phyloP scores from a whole-genome alignment of 92 coral and sea anemone species.

The Umimayanthus chanpuru region DNA sequence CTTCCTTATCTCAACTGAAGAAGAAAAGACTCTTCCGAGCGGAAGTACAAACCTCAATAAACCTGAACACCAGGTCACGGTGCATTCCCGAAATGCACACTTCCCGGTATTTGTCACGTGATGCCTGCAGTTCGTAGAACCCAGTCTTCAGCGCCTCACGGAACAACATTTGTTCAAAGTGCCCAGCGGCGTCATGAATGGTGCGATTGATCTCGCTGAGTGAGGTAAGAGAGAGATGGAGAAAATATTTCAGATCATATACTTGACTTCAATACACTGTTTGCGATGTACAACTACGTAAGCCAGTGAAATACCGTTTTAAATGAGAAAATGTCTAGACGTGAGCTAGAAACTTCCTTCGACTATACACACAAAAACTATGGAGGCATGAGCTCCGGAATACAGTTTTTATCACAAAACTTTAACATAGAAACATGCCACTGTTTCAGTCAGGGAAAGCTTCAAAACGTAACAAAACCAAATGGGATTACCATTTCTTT shows the following conservation, averaged over 20 bases:
- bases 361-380: too few relatives aligned
- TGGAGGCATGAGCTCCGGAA: too few relatives aligned
- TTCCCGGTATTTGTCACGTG: slow-evolving; percentile 96
- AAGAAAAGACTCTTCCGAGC: not conserved
- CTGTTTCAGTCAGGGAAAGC: too few relatives aligned
- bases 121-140: slow-evolving; percentile 95
- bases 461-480: too few relatives aligned
- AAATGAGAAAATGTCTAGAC: too few relatives aligned
- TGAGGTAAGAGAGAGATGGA: not conserved
- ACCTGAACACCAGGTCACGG: slow-evolving; percentile 81
- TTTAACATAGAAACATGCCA: too few relatives aligned
- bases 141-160: slow-evolving; percentile 93
- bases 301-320: too few relatives aligned
- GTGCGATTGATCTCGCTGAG: slow-evolving; percentile 88
- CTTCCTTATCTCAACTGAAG: too few relatives aligned
- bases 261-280: too few relatives aligned
- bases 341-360: too few relatives aligned
- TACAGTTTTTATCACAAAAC: too few relatives aligned
- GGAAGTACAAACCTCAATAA: slow-evolving; percentile 77
- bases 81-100: slow-evolving; percentile 85
- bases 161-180: slow-evolving; percentile 89
- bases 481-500: not conserved
- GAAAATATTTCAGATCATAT: not conserved
- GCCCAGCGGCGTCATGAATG: slow-evolving; percentile 75
- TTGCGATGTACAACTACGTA: too few relatives aligned